These are phyloP conservation scores for Frieseomelitta varia DNA, from an alignment of 1,140 invertebrate genomes.

Conservation along the genomic window DNA sequence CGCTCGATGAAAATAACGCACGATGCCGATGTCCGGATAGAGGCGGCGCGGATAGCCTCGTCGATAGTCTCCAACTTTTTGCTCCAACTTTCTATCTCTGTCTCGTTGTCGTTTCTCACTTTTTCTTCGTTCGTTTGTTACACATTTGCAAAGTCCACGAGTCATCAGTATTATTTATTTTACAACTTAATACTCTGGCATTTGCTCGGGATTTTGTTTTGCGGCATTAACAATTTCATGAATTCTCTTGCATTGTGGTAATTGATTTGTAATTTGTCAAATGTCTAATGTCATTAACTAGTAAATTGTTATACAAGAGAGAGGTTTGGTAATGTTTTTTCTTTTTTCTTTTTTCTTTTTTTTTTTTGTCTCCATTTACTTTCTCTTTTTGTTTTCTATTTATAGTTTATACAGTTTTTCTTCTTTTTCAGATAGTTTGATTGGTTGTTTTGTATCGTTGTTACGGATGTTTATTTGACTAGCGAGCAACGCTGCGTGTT, in stretches of 20 bases:
- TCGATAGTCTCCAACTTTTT: slow-evolving; percentile 34
- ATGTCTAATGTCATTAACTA: no score
- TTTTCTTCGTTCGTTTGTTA: background rate
- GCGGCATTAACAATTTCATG: background rate
- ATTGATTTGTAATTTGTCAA: no score
- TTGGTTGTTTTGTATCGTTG: background rate
- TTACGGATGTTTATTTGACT: background rate
- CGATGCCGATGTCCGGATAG: background rate
- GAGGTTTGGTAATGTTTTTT: no score
- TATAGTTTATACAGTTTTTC: background rate
- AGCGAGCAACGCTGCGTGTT: background rate
- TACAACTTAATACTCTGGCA: no score
- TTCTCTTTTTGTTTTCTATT: background rate
- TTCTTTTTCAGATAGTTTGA: background rate
- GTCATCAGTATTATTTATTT: no score
- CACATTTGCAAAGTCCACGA: no score
- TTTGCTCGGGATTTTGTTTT: no score
- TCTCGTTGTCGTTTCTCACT: background rate
- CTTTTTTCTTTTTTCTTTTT: no score
- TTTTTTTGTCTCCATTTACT: background rate
- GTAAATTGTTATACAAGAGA: no score
- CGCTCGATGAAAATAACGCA: slow-evolving; percentile 39
- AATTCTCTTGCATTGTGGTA: background rate
- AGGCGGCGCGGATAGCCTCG: background rate
- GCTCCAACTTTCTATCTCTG: background rate